A percentile compares a stretch with the other conserved stretches of the same genome.
Conservation (phyloP, 1,140 invertebrate genomes). For the Musca vetustissima region DNA sequence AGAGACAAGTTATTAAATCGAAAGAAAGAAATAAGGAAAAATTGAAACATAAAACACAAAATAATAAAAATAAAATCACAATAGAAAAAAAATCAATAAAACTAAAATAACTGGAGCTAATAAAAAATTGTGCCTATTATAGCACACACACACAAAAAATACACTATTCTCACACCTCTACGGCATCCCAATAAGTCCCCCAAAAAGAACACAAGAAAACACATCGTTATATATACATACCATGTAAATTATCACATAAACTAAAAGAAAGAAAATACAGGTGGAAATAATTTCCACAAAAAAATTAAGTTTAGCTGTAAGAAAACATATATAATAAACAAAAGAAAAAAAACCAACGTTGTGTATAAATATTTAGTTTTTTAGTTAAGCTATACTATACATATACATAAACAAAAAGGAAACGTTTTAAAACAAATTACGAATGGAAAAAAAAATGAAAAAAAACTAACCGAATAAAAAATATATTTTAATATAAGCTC, state of each 20-base stretch:
- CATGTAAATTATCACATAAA: too few relatives aligned
- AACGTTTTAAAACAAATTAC: constrained; percentile 19
- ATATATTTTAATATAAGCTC: constrained; percentile 27
- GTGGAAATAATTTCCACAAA: background rate
- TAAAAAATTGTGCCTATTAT: too few relatives aligned
- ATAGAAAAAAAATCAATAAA: too few relatives aligned
- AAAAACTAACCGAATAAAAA: constrained; percentile 24
- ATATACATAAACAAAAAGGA: constrained; percentile 1
- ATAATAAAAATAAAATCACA: background rate
- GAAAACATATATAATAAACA: background rate
- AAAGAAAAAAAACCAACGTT: constrained; percentile 14
- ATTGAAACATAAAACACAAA: background rate
- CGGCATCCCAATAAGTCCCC: too few relatives aligned
- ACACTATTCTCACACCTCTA: too few relatives aligned
- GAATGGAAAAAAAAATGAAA: background rate
- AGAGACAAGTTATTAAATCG: background rate
- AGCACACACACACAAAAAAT: too few relatives aligned
- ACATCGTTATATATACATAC: too few relatives aligned
- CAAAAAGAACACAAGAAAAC: too few relatives aligned
- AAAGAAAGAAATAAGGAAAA: background rate
- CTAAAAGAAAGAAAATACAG: background rate
- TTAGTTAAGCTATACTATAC: constrained; percentile 11
- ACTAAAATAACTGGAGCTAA: too few relatives aligned
- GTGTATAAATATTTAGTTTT: constrained; percentile 20
- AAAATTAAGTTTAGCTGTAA: background rate